Base-by-base conservation (phyloP, 2,797 vertebrate genomes). In the Novumbra hubbsi region DNA sequence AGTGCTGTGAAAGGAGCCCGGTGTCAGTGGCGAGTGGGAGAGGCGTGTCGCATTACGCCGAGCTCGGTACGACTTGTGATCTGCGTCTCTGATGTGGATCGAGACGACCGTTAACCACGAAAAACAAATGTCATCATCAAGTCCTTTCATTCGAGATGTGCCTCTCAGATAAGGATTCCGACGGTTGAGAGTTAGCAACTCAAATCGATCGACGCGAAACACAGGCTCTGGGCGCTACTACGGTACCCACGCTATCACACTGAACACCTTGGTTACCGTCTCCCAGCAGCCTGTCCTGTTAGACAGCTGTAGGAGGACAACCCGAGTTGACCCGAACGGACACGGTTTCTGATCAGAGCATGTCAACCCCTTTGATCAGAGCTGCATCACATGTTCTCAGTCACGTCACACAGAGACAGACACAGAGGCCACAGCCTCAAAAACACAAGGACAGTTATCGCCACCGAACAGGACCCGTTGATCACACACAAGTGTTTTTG, bases 91-190 rank as follows among this genome's bases (percentile, higher is more conserved):
- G 88, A 90, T 89, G 88, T 64, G 60, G 68, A 60, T 76, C 41
- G 80, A 72, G 82, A 73, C 80, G 85, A 83, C 48, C 78, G 86
- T 91, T 90, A 91, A 90, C 88, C 83, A 85, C 89, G 89, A 89
- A 90, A 86, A 89, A 90, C 86, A 91, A 90, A 92, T 86, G 88
- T 84, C 88, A 88, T 90, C 85, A 84, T 87, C 28, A n/a, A 77
- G 84, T 83, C 77, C 84, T 84, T 85, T 79, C 76, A 77, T 85
- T 84, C 67, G 74, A 84, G 87, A 91, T 86, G 76, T 81, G 73
- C 78, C 71, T 80, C 78, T 81, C 76, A 78, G 88, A 92, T 90
- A 88, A 88, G 76, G 85, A 85, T 78, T 24, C 80, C 84, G 79
- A 86, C 74, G 87, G 80, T 86, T 60, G 7, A 4, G 73, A 83